phyloP scores from a whole-genome alignment of 35 echinoderm and acorn worm genomes.

The Ptychodera flava region DNA sequence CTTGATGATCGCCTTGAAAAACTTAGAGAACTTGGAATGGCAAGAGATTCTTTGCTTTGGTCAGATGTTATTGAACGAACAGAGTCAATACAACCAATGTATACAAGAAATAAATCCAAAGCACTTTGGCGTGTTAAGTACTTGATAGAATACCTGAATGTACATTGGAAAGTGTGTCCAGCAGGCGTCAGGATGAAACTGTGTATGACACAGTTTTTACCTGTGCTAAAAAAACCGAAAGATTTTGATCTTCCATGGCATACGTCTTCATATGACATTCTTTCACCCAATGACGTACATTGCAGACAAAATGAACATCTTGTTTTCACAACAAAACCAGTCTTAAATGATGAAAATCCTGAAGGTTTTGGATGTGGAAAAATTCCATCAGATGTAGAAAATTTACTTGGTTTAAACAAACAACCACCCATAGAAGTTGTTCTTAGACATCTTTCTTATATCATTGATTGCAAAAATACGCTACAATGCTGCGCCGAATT shows the following conservation, averaged over 20 bases:
- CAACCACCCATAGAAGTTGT: not conserved
- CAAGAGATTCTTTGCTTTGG: not conserved
- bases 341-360: constrained; percentile 13
- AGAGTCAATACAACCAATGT: not conserved
- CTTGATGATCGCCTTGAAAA: no score
- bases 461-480: not conserved
- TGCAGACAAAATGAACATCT: not conserved
- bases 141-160: not conserved
- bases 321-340: not conserved
- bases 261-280: not conserved
- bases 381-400: not conserved
- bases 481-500: no score
- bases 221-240: not conserved
- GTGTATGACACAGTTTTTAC: not conserved
- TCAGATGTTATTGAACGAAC: not conserved
- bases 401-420: not conserved
- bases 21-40: not conserved
- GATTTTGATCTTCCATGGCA: not conserved
- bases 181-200: not conserved
- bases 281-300: not conserved
- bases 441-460: not conserved
- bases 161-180: not conserved
- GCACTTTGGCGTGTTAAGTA: not conserved
- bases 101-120: not conserved
- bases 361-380: not conserved